Evolutionary conservation across 2,113 vertebrate genomes (phyloP).

Genomic region (Pyrgilauda ruficollis): DNA sequence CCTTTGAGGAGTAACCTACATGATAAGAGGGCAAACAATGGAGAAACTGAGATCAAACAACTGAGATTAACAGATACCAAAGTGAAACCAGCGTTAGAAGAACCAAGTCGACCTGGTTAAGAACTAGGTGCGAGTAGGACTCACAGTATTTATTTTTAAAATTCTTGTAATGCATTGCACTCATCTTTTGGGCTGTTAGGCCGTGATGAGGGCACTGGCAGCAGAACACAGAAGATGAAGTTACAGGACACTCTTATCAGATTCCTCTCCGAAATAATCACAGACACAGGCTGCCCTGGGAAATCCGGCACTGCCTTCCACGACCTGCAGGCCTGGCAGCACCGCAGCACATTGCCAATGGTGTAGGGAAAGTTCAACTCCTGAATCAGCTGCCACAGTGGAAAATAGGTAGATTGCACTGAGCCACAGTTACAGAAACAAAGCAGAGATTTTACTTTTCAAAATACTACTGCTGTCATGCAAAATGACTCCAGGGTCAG

Average conservation of each 20-base stretch:
- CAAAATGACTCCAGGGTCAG: background rate
- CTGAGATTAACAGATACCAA: background rate
- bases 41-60: background rate
- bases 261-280: background rate
- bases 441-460: background rate
- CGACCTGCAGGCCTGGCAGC: background rate
- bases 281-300: background rate
- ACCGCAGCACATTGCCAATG: accelerated
- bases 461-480: conserved; percentile 25
- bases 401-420: background rate
- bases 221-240: background rate
- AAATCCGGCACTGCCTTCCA: background rate
- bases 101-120: background rate
- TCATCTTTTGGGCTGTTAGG: background rate
- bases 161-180: background rate
- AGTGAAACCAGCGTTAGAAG: background rate
- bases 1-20: background rate
- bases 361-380: background rate
- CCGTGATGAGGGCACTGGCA: background rate
- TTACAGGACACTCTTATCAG: background rate
- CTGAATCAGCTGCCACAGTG: background rate
- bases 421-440: background rate
- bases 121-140: background rate
- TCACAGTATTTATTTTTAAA: background rate
- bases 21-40: background rate